A percentile compares a stretch with the other conserved stretches of the same genome.
Conservation (phyloP, 2,797 vertebrate genomes). For the Hippopotamyrus pictus region DNA sequence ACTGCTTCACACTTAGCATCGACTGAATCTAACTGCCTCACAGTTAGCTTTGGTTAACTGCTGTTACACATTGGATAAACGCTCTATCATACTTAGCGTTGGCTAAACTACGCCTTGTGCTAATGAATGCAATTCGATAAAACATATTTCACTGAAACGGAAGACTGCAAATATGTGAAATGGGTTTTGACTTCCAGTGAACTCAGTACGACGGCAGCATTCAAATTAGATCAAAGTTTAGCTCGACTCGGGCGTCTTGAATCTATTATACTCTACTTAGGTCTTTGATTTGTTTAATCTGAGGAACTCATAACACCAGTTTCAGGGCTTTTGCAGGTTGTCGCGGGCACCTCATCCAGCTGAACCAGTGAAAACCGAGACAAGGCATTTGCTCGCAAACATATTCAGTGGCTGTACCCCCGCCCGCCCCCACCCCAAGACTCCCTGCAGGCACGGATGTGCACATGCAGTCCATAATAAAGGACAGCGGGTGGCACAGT, state of each 20-base stretch:
- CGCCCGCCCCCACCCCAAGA: not conserved
- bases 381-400: not conserved
- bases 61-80: not conserved
- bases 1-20: not conserved
- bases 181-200: conserved; percentile 25
- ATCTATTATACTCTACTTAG: conserved; percentile 12
- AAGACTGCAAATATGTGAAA: conserved; percentile 18
- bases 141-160: conserved; percentile 3
- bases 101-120: not conserved
- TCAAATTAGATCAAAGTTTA: conserved; percentile 21
- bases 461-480: not conserved
- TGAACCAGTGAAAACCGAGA: not conserved
- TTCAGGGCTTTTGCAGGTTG: not conserved
- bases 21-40: not conserved
- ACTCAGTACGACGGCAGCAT: conserved; percentile 17
- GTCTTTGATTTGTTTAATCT: conserved; percentile 7
- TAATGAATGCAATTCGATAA: conserved; percentile 17
- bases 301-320: not conserved
- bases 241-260: not conserved
- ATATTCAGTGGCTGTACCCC: not conserved
- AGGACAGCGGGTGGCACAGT: not conserved
- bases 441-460: not conserved
- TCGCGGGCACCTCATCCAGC: not conserved
- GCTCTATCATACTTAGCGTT: not conserved
- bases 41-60: not conserved